A percentile compares a stretch with the other conserved stretches of the same genome.
phyloP scores from a whole-genome alignment of 2,888 invertebrate species.

The Tillus elongatus region DNA sequence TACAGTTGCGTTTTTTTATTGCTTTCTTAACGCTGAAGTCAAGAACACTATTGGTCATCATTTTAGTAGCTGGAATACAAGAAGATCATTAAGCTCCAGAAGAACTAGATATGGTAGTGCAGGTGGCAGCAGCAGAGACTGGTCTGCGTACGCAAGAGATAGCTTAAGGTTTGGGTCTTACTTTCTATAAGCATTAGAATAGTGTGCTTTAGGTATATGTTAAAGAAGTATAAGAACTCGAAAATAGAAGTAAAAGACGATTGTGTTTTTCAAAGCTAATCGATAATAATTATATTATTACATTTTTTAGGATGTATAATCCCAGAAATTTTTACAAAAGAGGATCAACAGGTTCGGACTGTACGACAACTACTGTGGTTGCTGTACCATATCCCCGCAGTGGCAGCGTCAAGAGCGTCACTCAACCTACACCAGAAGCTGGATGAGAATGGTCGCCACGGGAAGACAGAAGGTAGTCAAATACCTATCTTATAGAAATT shows the following conservation, averaged over 20 bases:
- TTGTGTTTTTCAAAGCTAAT: not conserved
- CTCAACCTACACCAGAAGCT: not conserved
- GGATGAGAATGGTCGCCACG: conserved; percentile 3
- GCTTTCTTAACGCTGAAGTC: conserved; percentile 1
- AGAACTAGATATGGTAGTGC: not conserved
- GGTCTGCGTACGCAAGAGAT: not conserved
- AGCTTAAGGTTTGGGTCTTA: too few species aligned
- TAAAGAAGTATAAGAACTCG: too few species aligned
- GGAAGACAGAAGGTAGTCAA: conserved; percentile 1
- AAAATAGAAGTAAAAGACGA: too few species aligned
- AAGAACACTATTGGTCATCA: not conserved
- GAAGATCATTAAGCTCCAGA: conserved; percentile 1
- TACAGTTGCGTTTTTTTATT: not conserved
- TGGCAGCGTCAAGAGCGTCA: not conserved
- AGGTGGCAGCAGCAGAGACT: not conserved
- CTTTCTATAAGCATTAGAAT: too few species aligned
- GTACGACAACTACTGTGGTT: not conserved
- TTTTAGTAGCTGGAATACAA: conserved; percentile 1
- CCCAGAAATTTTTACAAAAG: not conserved
- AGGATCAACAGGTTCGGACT: conserved; percentile 2
- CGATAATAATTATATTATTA: conserved; percentile 1
- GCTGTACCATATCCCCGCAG: not conserved
- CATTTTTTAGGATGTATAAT: not conserved
- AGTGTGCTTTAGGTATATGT: too few species aligned
- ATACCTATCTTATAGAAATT: too few species aligned